Percentiles rank a stretch among this genome's conserved stretches.
Conservation (phyloP, 1,140 invertebrate genomes). For the Periplaneta americana region DNA sequence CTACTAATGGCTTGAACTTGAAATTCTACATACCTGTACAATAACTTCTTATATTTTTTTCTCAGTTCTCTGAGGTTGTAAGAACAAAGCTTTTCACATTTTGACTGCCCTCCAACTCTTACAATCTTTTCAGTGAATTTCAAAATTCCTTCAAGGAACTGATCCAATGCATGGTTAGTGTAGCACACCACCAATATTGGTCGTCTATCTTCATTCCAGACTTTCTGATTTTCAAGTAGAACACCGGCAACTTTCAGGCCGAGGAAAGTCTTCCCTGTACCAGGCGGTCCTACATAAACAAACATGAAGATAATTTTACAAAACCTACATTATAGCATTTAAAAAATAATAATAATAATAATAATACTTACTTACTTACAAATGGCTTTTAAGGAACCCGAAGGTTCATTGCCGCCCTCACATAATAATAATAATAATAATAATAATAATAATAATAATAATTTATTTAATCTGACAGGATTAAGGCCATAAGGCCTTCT, state of each 20-base stretch:
- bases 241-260: slow-evolving; percentile 58
- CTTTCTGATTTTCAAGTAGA: slow-evolving; percentile 44
- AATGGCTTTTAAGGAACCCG: too few relatives aligned
- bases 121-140: slow-evolving; percentile 50
- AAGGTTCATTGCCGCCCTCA: too few relatives aligned
- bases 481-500: too few relatives aligned
- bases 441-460: too few relatives aligned
- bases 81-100: slow-evolving; percentile 45
- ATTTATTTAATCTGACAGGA: too few relatives aligned
- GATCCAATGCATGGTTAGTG: slow-evolving; percentile 85
- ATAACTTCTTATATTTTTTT: background rate
- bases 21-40: background rate
- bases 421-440: too few relatives aligned
- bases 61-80: slow-evolving; percentile 33
- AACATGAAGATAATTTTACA: too few relatives aligned
- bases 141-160: slow-evolving; percentile 74
- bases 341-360: too few relatives aligned
- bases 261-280: slow-evolving; percentile 76
- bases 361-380: too few relatives aligned
- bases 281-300: slow-evolving; percentile 55
- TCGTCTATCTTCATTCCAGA: slow-evolving; percentile 21
- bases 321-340: too few relatives aligned
- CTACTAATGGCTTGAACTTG: too few relatives aligned
- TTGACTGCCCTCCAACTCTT: slow-evolving; percentile 66
- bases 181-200: slow-evolving; percentile 77